Evolutionary conservation across 2,113 vertebrate species (phyloP).

Genomic region (Menidia beryllina): DNA sequence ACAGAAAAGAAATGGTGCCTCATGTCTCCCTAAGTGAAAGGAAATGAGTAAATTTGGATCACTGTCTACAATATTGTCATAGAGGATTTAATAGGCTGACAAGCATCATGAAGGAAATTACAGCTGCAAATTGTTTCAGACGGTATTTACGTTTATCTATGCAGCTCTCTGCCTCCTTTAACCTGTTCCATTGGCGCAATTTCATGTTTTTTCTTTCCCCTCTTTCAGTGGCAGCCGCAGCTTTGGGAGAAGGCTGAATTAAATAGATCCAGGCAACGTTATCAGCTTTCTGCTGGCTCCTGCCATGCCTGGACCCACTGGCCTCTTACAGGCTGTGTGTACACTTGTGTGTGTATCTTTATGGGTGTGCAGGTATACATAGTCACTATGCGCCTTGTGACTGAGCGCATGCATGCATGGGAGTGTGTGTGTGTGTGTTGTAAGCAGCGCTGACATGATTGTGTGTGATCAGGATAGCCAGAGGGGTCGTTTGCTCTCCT

Average conservation of each 20-base stretch:
- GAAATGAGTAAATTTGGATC: slow-evolving; percentile 42
- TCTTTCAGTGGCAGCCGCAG: slow-evolving; percentile 35
- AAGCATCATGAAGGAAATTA: slow-evolving; percentile 5
- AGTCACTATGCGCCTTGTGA: slow-evolving; percentile 32
- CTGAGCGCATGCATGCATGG: slow-evolving; percentile 7
- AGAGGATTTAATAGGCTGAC: slow-evolving; percentile 27
- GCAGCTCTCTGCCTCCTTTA: slow-evolving; percentile 44
- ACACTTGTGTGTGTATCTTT: slow-evolving; percentile 9
- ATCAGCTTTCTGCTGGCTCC: slow-evolving; percentile 55
- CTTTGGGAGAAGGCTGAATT: slow-evolving; percentile 41
- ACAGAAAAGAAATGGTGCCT: slow-evolving; percentile 31
- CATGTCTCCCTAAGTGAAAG: slow-evolving; percentile 34
- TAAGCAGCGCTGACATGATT: slow-evolving; percentile 67
- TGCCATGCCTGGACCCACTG: slow-evolving; percentile 50
- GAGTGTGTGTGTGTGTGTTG: slow-evolving; percentile 1
- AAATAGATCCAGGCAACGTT: slow-evolving; percentile 61
- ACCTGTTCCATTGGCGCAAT: slow-evolving; percentile 57
- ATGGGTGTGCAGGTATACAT: slow-evolving; percentile 21
- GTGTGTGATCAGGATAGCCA: slow-evolving; percentile 63
- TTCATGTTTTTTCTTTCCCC: background rate
- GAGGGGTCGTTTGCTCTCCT: slow-evolving; percentile 47
- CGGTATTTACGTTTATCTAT: slow-evolving; percentile 51
- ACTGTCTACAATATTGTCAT: slow-evolving; percentile 38
- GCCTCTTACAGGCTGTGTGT: slow-evolving; percentile 34
- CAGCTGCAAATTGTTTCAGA: slow-evolving; percentile 31